Conservation (phyloP, 2,113 vertebrate genomes). For the Malurus alboscapulatus region DNA sequence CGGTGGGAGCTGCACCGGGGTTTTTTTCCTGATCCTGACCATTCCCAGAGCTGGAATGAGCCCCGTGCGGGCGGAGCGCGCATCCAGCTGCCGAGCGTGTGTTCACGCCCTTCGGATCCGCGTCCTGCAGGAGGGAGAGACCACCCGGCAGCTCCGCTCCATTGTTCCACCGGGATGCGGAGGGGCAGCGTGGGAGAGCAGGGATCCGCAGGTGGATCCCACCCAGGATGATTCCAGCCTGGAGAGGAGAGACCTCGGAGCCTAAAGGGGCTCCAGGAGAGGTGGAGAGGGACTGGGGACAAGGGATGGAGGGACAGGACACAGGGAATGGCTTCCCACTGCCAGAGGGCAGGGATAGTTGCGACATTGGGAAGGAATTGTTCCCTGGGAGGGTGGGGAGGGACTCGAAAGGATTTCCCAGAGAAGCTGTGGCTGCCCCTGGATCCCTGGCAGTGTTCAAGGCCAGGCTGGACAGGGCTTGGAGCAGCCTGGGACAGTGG, state of each 20-base stretch:
- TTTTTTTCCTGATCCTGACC: background rate
- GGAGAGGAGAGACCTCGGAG: background rate
- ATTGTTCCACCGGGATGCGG: background rate
- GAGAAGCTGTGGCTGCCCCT: background rate
- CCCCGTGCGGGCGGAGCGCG: background rate
- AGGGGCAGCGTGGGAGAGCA: rapidly evolving
- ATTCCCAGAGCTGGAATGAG: background rate
- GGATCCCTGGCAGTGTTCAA: background rate
- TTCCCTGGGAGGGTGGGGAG: background rate
- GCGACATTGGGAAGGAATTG: too few relatives aligned
- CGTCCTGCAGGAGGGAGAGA: background rate
- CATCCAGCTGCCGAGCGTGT: background rate
- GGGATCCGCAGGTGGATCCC: background rate
- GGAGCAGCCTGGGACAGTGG: rapidly evolving
- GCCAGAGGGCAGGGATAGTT: too few relatives aligned
- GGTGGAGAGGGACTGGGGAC: background rate
- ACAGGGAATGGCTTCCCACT: too few relatives aligned
- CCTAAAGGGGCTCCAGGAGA: background rate
- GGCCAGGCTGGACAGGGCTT: background rate
- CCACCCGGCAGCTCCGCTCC: slow-evolving; percentile 2
- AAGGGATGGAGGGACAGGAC: too few relatives aligned
- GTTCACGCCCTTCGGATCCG: background rate
- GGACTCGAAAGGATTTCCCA: background rate
- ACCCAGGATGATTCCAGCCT: background rate
- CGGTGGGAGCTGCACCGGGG: rapidly evolving